Conservation (phyloP, 2,113 vertebrate genomes). For the Anolis sagrei region DNA sequence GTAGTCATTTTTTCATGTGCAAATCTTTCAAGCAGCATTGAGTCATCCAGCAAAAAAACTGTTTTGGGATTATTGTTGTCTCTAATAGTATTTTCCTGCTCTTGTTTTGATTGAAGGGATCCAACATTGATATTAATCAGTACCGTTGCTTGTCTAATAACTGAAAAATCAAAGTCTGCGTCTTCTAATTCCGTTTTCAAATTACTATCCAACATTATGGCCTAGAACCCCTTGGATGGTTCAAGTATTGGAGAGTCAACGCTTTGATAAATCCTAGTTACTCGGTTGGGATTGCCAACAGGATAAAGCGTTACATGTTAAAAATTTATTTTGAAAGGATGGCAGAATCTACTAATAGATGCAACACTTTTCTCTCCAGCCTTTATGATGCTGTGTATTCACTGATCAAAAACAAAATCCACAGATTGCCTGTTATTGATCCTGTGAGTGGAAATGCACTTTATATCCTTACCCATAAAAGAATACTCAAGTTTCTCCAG, state of each 20-base stretch:
- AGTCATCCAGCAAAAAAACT: not conserved
- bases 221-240: too few species aligned
- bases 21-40: not conserved
- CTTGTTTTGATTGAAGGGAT: not conserved
- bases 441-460: slow-evolving; percentile 96
- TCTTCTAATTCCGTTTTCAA: not conserved
- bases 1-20: not conserved
- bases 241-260: too few species aligned
- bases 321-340: not conserved
- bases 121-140: not conserved
- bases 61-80: not conserved
- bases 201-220: not conserved
- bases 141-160: not conserved
- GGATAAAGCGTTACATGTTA: not conserved
- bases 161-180: not conserved
- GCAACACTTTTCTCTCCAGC: slow-evolving; percentile 77
- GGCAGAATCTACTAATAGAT: slow-evolving; percentile 51
- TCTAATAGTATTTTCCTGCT: not conserved
- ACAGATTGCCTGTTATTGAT: slow-evolving; percentile 96
- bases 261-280: too few species aligned
- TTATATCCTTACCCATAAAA: slow-evolving; percentile 99
- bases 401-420: slow-evolving; percentile 98
- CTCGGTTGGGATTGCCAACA: too few species aligned
- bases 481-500: slow-evolving; percentile 99
- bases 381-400: slow-evolving; percentile 96